These are phyloP conservation scores for Philaethria dido DNA, from an alignment of 2,888 invertebrate genomes.

Conservation along the genomic window DNA sequence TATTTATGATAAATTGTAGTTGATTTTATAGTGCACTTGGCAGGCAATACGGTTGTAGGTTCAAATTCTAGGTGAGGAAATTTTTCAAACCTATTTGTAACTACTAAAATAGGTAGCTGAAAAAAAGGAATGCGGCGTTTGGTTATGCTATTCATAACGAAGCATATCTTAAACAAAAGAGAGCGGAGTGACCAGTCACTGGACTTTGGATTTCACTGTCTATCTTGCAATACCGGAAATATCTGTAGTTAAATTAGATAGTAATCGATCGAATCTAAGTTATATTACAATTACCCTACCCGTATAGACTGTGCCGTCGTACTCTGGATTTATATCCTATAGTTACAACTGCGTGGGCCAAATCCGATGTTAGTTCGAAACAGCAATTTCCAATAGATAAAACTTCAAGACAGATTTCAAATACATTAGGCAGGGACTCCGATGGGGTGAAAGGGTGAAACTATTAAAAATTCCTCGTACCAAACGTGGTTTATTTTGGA, in stretches of 20 bases:
- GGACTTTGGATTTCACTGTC: neutral
- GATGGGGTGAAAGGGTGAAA: slow-evolving; percentile 61
- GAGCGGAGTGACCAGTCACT: neutral
- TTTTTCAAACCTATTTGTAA: too few relatives aligned
- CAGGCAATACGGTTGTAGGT: neutral
- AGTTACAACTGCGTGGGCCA: slow-evolving; percentile 75
- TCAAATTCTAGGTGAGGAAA: neutral
- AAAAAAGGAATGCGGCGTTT: neutral
- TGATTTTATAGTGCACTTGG: too few relatives aligned
- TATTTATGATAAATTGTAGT: too few relatives aligned
- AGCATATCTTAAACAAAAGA: neutral
- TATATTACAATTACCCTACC: slow-evolving; percentile 17
- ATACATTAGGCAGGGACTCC: slow-evolving; percentile 76
- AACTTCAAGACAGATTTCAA: slow-evolving; percentile 80
- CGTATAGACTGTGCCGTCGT: slow-evolving; percentile 55
- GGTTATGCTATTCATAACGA: neutral
- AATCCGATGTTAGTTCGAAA: slow-evolving; percentile 75
- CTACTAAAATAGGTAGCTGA: too few relatives aligned
- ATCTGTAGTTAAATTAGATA: neutral
- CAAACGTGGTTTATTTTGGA: slow-evolving; percentile 58
- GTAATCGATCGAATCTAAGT: neutral
- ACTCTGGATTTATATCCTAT: slow-evolving; percentile 78
- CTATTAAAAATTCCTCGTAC: slow-evolving; percentile 80
- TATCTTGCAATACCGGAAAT: neutral
- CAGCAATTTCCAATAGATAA: slow-evolving; percentile 79